phyloP scores from a whole-genome alignment of 2,113 vertebrate genomes.

The Cricetomys ansorgei region DNA sequence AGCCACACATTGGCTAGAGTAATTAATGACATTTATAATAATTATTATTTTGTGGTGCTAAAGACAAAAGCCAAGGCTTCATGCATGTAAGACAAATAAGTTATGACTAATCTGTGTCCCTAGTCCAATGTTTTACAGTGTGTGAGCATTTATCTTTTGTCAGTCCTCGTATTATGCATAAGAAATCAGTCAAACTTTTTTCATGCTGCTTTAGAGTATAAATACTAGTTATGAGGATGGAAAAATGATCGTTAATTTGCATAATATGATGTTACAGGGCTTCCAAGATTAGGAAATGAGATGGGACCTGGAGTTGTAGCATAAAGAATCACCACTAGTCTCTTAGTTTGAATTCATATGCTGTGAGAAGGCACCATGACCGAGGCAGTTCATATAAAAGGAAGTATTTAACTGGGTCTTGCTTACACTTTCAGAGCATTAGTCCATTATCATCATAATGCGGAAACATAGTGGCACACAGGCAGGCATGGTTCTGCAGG shows the following conservation, averaged over 20 bases:
- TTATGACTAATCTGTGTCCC: background rate
- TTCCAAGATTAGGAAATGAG: background rate
- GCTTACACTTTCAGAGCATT: background rate
- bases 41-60: background rate
- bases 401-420: background rate
- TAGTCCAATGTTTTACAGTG: background rate
- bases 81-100: background rate
- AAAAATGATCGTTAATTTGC: background rate
- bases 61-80: background rate
- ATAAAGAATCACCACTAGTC: background rate
- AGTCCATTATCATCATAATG: background rate
- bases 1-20: background rate
- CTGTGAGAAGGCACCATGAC: background rate
- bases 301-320: background rate
- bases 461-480: too few species aligned
- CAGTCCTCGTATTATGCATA: background rate
- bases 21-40: background rate
- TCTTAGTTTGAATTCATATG: background rate
- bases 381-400: background rate
- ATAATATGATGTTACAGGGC: background rate
- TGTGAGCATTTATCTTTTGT: background rate
- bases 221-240: background rate
- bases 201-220: background rate
- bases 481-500: background rate
- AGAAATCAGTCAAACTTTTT: background rate